Evolutionary conservation across 2,113 vertebrate genomes (phyloP).

Genomic region (Hippocampus comes): DNA sequence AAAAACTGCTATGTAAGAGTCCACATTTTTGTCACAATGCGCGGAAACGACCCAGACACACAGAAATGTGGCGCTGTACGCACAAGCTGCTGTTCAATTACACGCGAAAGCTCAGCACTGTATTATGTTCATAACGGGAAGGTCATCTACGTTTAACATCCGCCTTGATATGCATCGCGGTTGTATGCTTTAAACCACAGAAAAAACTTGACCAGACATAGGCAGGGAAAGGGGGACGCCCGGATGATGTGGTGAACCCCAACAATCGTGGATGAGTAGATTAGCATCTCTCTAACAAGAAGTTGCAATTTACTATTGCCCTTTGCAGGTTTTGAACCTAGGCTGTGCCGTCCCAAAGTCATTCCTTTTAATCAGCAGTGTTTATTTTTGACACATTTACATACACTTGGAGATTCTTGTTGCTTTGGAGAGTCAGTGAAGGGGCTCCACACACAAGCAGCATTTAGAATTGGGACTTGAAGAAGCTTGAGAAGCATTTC

Average conservation of each 20-base stretch:
- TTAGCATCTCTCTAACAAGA: too few species aligned
- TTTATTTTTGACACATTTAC: neutral
- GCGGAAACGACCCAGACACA: too few species aligned
- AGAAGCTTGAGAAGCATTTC: neutral
- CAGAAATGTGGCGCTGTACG: neutral
- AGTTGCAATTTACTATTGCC: too few species aligned
- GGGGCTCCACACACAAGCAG: neutral
- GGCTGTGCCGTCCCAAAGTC: too few species aligned
- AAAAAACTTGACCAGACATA: too few species aligned
- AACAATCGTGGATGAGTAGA: too few species aligned
- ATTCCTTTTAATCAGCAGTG: neutral
- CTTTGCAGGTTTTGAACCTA: too few species aligned
- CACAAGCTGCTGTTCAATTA: neutral
- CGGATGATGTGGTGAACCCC: too few species aligned
- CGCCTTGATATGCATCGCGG: neutral
- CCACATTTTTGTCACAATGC: too few species aligned
- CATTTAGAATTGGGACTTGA: neutral
- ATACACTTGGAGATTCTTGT: neutral
- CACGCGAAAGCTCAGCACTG: neutral
- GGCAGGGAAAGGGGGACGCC: too few species aligned
- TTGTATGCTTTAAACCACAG: too few species aligned
- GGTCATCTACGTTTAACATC: neutral
- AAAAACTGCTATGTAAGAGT: too few species aligned
- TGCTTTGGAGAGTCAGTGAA: neutral
- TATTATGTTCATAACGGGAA: neutral